Evolutionary conservation across 2,113 vertebrate genomes (phyloP), one percentile per base, ranked within the genome.

Genomic region (Ammodytes dubius): DNA sequence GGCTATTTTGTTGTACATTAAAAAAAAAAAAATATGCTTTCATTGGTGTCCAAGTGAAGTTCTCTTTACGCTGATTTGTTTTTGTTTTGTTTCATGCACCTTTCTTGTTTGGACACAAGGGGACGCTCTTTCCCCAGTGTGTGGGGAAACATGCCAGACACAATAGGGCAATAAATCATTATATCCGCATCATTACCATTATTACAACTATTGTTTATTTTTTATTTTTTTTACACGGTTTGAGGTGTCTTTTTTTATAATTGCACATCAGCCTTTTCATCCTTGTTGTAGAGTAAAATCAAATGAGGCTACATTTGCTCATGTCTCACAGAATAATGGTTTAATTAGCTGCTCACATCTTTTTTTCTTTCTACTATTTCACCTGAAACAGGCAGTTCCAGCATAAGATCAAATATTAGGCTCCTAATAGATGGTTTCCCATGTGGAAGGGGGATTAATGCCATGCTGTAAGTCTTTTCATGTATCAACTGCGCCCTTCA

Each of bases 161-260:
- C 84, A 86, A 88, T 70, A 82, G 7, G 27, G 50, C n/a, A 86
- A 91, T 83, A 89, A 85, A 89, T n/a, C 43, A 45, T 59, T 27
- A 27, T 27, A 1, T 1, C 27, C 27, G 27, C 27, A 27, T 27
- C 27, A 27, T 27, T 27, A 27, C 27, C 27, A 27, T 27, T 27
- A 27, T 27, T 27, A 27, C 27, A 27, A 27, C 27, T 27, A 27
- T 27, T 27, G 27, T 27, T 27, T 27, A 27, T 27, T 27, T 27
- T 27, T 73, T 79, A 66, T 81, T 77, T 80, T 10, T 76, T 42
- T 79, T 65, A 52, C 19, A 84, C 63, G 58, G 76, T 85, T 83
- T 58, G 17, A 68, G 9, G 59, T 71, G 39, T 59, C 15, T 67
- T 47, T 49, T 71, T 70, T 82, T 9, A 4, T 4, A 46, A 6